Conservation (phyloP, 92 coral and sea anemone genomes). For the Blastomussa wellsi region DNA sequence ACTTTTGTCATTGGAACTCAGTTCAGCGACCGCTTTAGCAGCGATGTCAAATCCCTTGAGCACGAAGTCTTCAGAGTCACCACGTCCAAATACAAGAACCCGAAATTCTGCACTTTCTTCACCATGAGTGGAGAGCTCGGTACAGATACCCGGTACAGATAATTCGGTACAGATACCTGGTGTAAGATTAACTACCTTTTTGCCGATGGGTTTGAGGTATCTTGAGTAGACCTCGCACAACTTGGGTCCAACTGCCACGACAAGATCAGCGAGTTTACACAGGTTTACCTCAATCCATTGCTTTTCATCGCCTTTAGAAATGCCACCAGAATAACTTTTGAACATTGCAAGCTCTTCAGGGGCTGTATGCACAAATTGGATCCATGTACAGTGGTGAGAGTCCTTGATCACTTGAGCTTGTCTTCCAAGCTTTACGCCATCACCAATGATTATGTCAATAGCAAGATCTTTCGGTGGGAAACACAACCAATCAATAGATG, state of each 20-base stretch:
- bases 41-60: slow-evolving; percentile 40
- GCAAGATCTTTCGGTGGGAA: slow-evolving; percentile 5
- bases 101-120: background rate
- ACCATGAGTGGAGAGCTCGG: background rate
- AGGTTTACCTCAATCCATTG: slow-evolving; percentile 5
- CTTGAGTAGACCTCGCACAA: background rate
- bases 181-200: slow-evolving; percentile 1
- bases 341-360: slow-evolving; percentile 8
- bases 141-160: too few species aligned
- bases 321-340: background rate
- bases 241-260: slow-evolving; percentile 38
- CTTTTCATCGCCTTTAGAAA: background rate
- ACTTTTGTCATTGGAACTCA: background rate
- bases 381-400: background rate
- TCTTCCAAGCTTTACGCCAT: slow-evolving; percentile 21
- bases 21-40: slow-evolving; percentile 19
- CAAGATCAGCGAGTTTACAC: slow-evolving; percentile 37
- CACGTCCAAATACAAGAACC: slow-evolving; percentile 31
- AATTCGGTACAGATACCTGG: slow-evolving; percentile 25
- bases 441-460: slow-evolving; percentile 2
- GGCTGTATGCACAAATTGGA: slow-evolving; percentile 9
- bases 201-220: background rate
- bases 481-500: background rate
- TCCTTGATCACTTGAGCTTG: slow-evolving; percentile 11
- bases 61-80: slow-evolving; percentile 20